Evolutionary conservation across 2,888 invertebrate species (phyloP), one percentile per base, ranked within the genome.

Genomic region (Choristoneura rosaceana): DNA sequence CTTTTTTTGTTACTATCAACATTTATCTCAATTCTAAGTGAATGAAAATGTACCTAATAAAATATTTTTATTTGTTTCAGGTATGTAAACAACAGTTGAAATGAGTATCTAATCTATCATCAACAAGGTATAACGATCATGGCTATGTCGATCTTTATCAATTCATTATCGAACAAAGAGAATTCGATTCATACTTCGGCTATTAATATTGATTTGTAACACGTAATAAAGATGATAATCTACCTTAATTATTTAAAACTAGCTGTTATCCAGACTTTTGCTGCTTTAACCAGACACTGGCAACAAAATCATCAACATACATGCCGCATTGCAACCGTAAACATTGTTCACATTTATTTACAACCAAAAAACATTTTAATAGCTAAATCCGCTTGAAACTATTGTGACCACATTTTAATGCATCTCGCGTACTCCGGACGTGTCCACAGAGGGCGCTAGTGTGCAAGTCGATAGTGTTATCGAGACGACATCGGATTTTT

Each of bases 361-460:
- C 33, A 10, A 71, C 69, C 75, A 47, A 61, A 71, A 62, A 55
- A 70, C 12, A 17, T 7, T 17, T 43, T 12, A 63, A 33, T 33
- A 63, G 9, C 25, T 33, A 63, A 45, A 47, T 62, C 64, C n/a
- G 64, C 62, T 45, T 62, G 25, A 33, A 38, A 64, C 47, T 75
- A 69, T 74, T 75, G 75, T 79, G 74, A 45, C 74, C 74, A 74
- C 79, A 84, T 89, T 86, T 80, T 75, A 66, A 89, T 87, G 83
- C 88, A 71, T 70, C 69, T 66, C 82, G 81, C 85, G 85, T 87
- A 74, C 77, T 68, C 65, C 64, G 68, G 82, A 89, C 88, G 88
- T 87, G 89, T 38, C 81, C 84, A 82, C 71, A 69, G 82, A 81
- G 85, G 87, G 86, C 83, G 86, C 81, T 81, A 76, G 78, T 77